Conservation (phyloP, 2,797 vertebrate genomes). For the Lepus oiostolus region DNA sequence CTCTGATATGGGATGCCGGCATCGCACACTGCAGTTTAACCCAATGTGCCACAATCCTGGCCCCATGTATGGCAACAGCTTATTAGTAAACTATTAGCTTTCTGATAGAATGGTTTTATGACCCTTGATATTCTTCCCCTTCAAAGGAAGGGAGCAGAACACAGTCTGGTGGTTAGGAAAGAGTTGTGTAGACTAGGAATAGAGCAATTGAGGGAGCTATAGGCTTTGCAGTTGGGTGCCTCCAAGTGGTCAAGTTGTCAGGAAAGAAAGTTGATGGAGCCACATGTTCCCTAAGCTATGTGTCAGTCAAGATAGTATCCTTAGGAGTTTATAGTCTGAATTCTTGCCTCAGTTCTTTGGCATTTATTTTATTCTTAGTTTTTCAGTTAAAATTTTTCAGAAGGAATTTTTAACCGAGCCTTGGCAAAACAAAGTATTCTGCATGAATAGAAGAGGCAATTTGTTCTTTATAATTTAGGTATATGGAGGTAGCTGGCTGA, state of each 20-base stretch:
- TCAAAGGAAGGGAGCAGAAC: not conserved
- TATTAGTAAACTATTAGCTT: not conserved
- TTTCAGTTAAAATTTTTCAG: slow-evolving; percentile 8
- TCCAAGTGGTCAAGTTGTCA: not conserved
- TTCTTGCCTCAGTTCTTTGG: not conserved
- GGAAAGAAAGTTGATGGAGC: not conserved
- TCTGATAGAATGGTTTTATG: not conserved
- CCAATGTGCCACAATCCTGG: no score
- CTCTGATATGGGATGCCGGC: no score
- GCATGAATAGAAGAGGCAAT: not conserved
- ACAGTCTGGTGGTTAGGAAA: not conserved
- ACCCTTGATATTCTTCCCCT: slow-evolving; percentile 12
- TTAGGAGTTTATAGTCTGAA: not conserved
- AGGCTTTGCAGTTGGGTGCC: not conserved
- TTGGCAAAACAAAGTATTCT: slow-evolving; percentile 17
- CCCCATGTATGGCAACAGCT: not conserved
- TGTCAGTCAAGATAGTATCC: not conserved
- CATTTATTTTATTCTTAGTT: not conserved
- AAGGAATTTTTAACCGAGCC: not conserved
- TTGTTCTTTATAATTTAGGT: slow-evolving; percentile 39
- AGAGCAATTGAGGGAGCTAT: not conserved
- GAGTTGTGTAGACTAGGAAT: not conserved
- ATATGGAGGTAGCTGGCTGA: not conserved
- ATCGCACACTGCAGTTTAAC: no score
- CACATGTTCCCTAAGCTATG: not conserved